Base-by-base conservation (phyloP, 2,113 vertebrate species). In the Symphodus melops region DNA sequence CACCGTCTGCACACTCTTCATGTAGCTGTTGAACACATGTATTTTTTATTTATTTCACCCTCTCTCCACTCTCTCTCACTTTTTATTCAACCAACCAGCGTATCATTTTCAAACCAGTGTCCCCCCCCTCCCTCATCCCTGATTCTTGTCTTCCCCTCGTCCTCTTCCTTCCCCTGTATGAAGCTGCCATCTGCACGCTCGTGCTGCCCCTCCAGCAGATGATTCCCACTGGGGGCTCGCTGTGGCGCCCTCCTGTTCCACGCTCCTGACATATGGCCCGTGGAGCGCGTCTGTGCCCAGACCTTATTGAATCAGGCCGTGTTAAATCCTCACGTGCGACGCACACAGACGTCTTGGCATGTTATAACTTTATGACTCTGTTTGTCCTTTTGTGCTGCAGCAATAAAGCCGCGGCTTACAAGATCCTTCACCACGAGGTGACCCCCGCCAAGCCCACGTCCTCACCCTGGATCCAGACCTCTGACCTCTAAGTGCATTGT, bases 161-260 rank as follows among this genome's bases (percentile, higher is more conserved):
- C 60, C 14, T 57, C 41, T 28, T 17, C 59, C 19, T 44, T 57
- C 37, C 36, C 59, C 55, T 41, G 76, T 57, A 70, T 60, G 77
- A 56, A 56, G 49, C 4, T 54, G 11, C 48, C 63, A 61, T 68
- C 6, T 52, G 67, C 20, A 41, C 59, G 49, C 25, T 9, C 64
- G 42, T 77, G 0, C 44, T 55, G 28, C 77, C 72, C 53, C 64
- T 76, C 8, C 13, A 55, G 48, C 53, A 72, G 48, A 72, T 49
- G 25, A 54, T 64, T 75, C 77, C 68, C 65, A 46, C 69, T 68
- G 23, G 37, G 0, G 46, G 62, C 28, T 33, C 61, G 53, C 68
- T 69, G 66, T 48, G 67, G 23, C 16, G 39, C 60, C 60, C 62
- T 70, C 17, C 44, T 52, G 48, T 75, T 61, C 86, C 71, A 63